Base-by-base conservation (phyloP, 37 sponge, comb jelly and placozoan genomes). In the Cliona cf. orientalis region DNA sequence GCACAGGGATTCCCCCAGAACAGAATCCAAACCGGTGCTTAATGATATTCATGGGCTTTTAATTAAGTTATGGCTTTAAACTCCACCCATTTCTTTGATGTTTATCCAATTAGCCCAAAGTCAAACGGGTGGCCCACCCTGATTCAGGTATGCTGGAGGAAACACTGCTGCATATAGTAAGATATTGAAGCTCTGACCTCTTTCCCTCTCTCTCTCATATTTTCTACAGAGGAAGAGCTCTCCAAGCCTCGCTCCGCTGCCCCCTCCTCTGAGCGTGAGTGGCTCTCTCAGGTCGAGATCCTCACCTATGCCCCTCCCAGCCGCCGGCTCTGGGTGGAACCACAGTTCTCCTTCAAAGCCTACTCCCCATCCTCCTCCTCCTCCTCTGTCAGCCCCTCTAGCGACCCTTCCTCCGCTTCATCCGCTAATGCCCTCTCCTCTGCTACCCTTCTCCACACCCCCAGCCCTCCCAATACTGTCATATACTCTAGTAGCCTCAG, bases 301-400 rank as follows among this genome's bases (percentile, higher is more conserved):
- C 82, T 87, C 55, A 95, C 98, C 0, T 85, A 98, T 68, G 92
- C 91, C 45, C 85, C 96, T 26, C 98, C 98, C 5, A 87, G 84
- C 65, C 58, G 98, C 11, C 74, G 98, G 2, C 90, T 98, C 5
- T 98, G 98, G 98, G 95, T 98, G 98, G 98, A 96, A 56, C 98
- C 98, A 4, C 98, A 98, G 92, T 98, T 98, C 88, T 80, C 77
- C 23, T 95, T 94, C 81, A 95, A 93, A 66, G 53, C 84, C 35
- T 83, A 83, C 84, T 75, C 65, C 0, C 45, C 40, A 3, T 6
- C 66, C 19, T 39, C 78, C 0, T 67, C 36, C 36, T 25, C 56
- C 75, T n/a, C n/a, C n/a, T n/a, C n/a, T n/a, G n/a, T n/a, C n/a
- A 35, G 74, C 1, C 45, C 40, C 3, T 6, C 66, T 7, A 29